Conservation (phyloP, 2,113 vertebrate species). For the Dunckerocampus dactyliophorus region DNA sequence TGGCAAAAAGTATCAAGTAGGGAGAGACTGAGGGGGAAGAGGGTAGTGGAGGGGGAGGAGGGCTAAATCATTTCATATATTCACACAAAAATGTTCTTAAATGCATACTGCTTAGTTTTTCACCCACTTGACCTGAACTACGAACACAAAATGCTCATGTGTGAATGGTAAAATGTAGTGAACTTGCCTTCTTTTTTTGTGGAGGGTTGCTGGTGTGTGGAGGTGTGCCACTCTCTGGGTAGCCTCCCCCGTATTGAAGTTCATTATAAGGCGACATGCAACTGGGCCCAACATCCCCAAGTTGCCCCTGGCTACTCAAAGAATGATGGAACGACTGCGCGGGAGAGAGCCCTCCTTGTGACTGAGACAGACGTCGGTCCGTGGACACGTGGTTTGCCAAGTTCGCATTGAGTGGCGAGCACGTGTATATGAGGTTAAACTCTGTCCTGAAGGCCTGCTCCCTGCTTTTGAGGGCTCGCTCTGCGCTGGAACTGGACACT, state of each 20-base stretch:
- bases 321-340: constrained; percentile 84
- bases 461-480: constrained; percentile 73
- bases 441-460: constrained; percentile 97
- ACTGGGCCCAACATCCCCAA: constrained; percentile 78
- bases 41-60: constrained; percentile 21
- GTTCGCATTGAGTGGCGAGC: constrained; percentile 96
- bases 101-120: constrained; percentile 14
- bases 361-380: constrained; percentile 81
- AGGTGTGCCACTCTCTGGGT: constrained; percentile 77
- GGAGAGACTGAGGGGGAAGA: constrained; percentile 23
- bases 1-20: constrained; percentile 69
- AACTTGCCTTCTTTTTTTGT: constrained; percentile 95
- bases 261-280: constrained; percentile 85
- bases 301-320: constrained; percentile 78
- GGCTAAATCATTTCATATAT: constrained; percentile 46
- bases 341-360: constrained; percentile 84
- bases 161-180: constrained; percentile 1
- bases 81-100: constrained; percentile 23
- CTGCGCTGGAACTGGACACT: constrained; percentile 63
- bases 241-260: constrained; percentile 72
- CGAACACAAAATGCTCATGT: too few species aligned
- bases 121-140: constrained; percentile 8
- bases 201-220: constrained; percentile 89
- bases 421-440: constrained; percentile 99
- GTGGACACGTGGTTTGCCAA: constrained; percentile 72